A percentile compares a stretch with the other conserved stretches of the same genome.
Evolutionary conservation across 2,888 invertebrate genomes (phyloP).

Genomic region (Clanis bilineata): DNA sequence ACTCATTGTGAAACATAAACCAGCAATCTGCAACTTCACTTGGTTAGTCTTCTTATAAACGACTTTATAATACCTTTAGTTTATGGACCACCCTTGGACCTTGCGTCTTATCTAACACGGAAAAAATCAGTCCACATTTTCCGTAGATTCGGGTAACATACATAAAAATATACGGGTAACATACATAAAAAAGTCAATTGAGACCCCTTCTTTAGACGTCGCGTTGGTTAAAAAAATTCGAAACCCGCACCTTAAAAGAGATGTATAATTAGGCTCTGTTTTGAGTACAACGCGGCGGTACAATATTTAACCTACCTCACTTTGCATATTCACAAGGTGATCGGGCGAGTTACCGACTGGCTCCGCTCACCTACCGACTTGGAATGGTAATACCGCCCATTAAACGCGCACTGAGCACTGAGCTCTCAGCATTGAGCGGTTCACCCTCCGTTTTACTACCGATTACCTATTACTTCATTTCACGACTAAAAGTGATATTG

Average conservation of each 20-base stretch:
- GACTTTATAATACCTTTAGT: no score
- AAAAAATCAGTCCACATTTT: no score
- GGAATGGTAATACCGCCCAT: slow-evolving; percentile 69
- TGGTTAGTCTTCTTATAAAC: no score
- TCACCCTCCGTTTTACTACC: slow-evolving; percentile 35
- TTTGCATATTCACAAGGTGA: slow-evolving; percentile 75
- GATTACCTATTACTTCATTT: slow-evolving; percentile 41
- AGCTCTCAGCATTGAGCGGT: slow-evolving; percentile 26
- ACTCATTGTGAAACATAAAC: no score
- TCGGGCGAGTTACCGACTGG: slow-evolving; percentile 46
- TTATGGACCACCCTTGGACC: no score
- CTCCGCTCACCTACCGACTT: slow-evolving; percentile 57
- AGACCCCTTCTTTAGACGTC: background rate
- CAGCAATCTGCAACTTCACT: no score
- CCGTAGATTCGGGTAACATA: no score
- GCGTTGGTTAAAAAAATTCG: background rate
- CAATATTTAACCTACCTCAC: slow-evolving; percentile 67
- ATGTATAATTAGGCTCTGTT: slow-evolving; percentile 38
- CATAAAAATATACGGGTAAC: no score
- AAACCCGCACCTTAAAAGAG: slow-evolving; percentile 21
- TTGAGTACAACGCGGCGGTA: slow-evolving; percentile 57
- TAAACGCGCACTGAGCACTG: slow-evolving; percentile 39
- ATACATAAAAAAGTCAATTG: no score
- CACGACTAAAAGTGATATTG: no score
- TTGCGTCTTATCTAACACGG: no score